phyloP scores from a whole-genome alignment of 2,888 invertebrate species.

The Glaucopsyche alexis region DNA sequence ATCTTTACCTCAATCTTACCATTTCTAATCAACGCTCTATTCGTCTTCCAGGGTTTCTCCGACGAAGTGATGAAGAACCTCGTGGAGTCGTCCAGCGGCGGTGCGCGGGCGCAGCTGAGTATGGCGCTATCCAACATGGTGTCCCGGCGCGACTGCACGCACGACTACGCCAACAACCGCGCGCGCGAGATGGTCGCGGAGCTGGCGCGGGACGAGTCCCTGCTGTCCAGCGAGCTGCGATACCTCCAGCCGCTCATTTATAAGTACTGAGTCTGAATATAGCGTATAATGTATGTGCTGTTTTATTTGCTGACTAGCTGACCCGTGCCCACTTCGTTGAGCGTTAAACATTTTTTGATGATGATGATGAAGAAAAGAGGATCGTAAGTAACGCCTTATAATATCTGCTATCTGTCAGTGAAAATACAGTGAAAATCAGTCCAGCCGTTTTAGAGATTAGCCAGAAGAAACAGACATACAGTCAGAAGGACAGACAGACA shows the following conservation, averaged over 20 bases:
- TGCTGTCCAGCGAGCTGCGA: slow-evolving; percentile 78
- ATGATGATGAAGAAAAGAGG: too few species aligned
- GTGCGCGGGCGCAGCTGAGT: slow-evolving; percentile 80
- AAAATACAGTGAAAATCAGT: too few species aligned
- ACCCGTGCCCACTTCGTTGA: too few species aligned
- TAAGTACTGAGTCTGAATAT: slow-evolving; percentile 46
- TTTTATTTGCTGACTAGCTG: too few species aligned
- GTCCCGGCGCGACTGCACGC: slow-evolving; percentile 78
- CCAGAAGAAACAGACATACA: too few species aligned
- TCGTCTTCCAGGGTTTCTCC: slow-evolving; percentile 78
- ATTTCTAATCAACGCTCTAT: background rate
- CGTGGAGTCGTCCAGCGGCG: slow-evolving; percentile 76
- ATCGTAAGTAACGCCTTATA: too few species aligned
- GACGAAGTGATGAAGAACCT: slow-evolving; percentile 78
- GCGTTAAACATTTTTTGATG: too few species aligned
- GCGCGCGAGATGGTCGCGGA: slow-evolving; percentile 77
- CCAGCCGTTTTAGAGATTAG: too few species aligned
- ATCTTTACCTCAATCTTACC: background rate
- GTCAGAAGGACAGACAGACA: too few species aligned
- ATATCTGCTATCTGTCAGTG: too few species aligned
- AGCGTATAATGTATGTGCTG: background rate
- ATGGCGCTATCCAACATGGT: slow-evolving; percentile 79
- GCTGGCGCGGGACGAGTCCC: slow-evolving; percentile 78
- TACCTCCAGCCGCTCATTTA: slow-evolving; percentile 79
- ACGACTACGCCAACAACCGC: slow-evolving; percentile 79